Evolutionary conservation across 2,888 invertebrate species (phyloP).

Genomic region (Silvanus unidentatus): DNA sequence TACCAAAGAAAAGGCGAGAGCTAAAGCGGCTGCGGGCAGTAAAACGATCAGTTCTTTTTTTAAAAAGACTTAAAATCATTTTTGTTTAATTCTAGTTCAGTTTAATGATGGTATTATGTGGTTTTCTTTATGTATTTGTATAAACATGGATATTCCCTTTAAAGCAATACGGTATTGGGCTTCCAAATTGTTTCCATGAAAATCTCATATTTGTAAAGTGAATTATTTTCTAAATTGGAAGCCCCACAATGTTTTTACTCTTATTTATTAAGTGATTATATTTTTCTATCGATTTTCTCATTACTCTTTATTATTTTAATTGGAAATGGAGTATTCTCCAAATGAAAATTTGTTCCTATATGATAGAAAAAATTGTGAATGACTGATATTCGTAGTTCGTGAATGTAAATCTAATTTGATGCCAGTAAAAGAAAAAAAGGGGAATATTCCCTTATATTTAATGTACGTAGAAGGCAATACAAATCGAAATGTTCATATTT

Average conservation of each 20-base stretch:
- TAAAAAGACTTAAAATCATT: constrained; percentile 50
- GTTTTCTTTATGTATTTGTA: constrained; percentile 5
- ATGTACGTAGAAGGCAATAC: constrained; percentile 2
- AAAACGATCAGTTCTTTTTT: constrained; percentile 79
- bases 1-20: constrained; percentile 68
- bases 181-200: too few species aligned
- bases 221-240: too few species aligned
- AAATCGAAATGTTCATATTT: background rate
- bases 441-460: constrained; percentile 11
- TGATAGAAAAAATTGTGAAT: constrained; percentile 14
- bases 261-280: too few species aligned
- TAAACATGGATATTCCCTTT: constrained; percentile 3
- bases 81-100: constrained; percentile 10
- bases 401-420: constrained; percentile 17
- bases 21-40: constrained; percentile 72
- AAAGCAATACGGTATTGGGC: too few species aligned
- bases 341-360: constrained; percentile 21
- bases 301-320: background rate
- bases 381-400: constrained; percentile 20
- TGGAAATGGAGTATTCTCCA: constrained; percentile 8
- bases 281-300: too few species aligned
- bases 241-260: too few species aligned
- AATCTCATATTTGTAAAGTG: too few species aligned
- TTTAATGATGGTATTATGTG: constrained; percentile 8
- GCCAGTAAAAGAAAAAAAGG: constrained; percentile 8